Percentiles rank a stretch among this genome's conserved stretches.
phyloP scores from a whole-genome alignment of 2,113 vertebrate species.

The Excalfactoria chinensis region DNA sequence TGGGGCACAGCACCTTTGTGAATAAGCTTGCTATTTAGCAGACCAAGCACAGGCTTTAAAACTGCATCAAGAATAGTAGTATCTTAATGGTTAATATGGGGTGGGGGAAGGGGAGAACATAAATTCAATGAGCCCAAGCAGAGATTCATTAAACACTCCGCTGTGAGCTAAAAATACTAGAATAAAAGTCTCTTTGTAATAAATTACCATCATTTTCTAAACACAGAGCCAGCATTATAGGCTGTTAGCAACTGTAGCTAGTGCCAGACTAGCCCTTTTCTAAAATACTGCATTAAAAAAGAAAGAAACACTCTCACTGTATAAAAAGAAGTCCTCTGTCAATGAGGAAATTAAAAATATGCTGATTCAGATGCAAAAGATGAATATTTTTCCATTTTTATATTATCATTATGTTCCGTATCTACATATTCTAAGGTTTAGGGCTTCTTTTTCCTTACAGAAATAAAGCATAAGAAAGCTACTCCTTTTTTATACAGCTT shows the following conservation, averaged over 20 bases:
- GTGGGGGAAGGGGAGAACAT: background rate
- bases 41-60: background rate
- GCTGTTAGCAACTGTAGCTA: slow-evolving; percentile 57
- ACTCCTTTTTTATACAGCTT: background rate
- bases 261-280: slow-evolving; percentile 57
- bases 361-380: slow-evolving; percentile 32
- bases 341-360: slow-evolving; percentile 22
- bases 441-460: background rate
- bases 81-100: slow-evolving; percentile 42
- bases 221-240: slow-evolving; percentile 71
- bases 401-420: background rate
- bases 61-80: background rate
- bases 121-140: slow-evolving; percentile 64
- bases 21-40: background rate
- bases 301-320: background rate
- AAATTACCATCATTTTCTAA: slow-evolving; percentile 68
- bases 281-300: slow-evolving; percentile 33
- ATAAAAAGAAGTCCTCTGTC: slow-evolving; percentile 54
- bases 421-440: background rate
- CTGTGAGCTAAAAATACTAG: slow-evolving; percentile 71
- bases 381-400: background rate
- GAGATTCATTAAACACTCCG: slow-evolving; percentile 62
- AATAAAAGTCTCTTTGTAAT: slow-evolving; percentile 73
- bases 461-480: background rate
- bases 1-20: background rate